Base-by-base conservation (phyloP, 2,888 invertebrate genomes). In the Thumatha senex region DNA sequence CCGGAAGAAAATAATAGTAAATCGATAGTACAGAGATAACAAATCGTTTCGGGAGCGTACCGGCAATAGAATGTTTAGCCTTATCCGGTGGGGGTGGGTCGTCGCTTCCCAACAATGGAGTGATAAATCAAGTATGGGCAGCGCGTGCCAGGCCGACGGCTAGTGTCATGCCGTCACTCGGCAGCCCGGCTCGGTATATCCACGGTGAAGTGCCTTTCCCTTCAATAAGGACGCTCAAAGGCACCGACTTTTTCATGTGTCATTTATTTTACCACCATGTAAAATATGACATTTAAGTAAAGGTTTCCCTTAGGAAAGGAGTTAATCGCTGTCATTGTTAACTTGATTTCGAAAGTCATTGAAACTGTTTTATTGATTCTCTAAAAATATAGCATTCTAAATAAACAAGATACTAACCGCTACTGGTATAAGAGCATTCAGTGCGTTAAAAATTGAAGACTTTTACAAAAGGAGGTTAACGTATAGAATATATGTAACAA, bases 71-170 rank as follows among this genome's bases (percentile, higher is more conserved):
- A 89, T 88, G 85, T 89, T 89, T 88, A 86, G 85, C 82, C 78
- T 86, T 86, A 88, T 88, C 88, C 88, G 87, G 82, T 73, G 77
- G 78, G 86, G 84, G 86, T 81, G 84, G 84, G 81, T 83, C 82
- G 84, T 75, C 81, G 82, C 80, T 81, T 79, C 79, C 78, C 78
- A 85, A 90, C 89, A 90, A 90, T 90, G 85, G 87, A 88, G 85
- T 85, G 85, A 89, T 90, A 90, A 90, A 90, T 90, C 90, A 89
- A 84, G 90, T 86, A 88, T 89, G 89, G 84, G 81, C 72, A 80
- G 85, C 89, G 88, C 86, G 88, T 89, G 87, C 88, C 82, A 70
- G 76, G 56, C 70, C 54, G 63, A 60, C 62, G 56, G 56, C 52
- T 53, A 61, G 54, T 58, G 62, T 58, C 58, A 58, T 58, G 60